These are phyloP conservation scores for Agapornis canus DNA, from an alignment of 2,797 vertebrate species.

Conservation along the genomic window DNA sequence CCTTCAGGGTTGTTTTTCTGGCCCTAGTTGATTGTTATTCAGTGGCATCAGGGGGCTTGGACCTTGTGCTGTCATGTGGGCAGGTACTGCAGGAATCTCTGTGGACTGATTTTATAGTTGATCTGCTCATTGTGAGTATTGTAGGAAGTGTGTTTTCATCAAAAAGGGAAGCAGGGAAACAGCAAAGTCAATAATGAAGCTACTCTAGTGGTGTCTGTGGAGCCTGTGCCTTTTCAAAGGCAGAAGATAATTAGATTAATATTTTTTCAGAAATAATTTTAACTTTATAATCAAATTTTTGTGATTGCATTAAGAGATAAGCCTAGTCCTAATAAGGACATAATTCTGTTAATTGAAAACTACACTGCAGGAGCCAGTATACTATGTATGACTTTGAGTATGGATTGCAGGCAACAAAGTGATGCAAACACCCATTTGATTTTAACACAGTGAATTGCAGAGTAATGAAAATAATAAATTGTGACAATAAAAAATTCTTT, in stretches of 20 bases:
- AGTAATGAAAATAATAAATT: background rate
- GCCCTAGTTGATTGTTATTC: background rate
- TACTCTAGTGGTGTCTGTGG: background rate
- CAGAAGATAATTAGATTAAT: background rate
- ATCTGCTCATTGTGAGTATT: rapidly evolving
- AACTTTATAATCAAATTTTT: background rate
- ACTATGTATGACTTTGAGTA: background rate
- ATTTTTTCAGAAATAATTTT: background rate
- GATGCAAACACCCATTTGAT: background rate
- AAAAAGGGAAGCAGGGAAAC: background rate
- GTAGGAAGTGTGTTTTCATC: background rate
- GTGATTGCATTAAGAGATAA: background rate
- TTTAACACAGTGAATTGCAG: background rate
- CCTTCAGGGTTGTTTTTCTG: background rate
- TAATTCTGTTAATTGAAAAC: background rate
- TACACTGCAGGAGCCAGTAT: background rate
- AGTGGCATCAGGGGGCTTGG: background rate
- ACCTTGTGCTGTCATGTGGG: background rate
- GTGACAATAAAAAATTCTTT: background rate
- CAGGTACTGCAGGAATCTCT: background rate
- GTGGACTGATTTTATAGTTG: background rate
- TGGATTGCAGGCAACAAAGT: background rate
- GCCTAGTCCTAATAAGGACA: background rate
- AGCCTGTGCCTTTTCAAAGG: background rate
- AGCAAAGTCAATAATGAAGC: background rate